Evolutionary conservation across 2,113 vertebrate species (phyloP).

Genomic region (Protobothrops mucrosquamatus): DNA sequence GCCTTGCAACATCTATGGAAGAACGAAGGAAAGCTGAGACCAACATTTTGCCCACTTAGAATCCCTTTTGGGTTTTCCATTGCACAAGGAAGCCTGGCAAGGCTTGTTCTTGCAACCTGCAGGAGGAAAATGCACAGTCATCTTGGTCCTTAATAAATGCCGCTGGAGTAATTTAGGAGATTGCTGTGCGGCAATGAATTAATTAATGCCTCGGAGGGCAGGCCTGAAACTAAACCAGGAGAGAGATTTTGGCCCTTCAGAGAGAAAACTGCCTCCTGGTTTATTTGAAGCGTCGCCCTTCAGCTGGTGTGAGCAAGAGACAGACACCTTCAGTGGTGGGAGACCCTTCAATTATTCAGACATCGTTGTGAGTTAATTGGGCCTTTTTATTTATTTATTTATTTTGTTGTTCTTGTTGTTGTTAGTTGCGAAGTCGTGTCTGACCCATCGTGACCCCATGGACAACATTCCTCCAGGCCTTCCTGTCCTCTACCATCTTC

Average conservation of each 20-base stretch:
- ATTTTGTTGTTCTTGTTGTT: too few species aligned
- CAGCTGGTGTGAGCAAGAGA: not conserved
- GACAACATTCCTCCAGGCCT: too few species aligned
- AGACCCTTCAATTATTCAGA: not conserved
- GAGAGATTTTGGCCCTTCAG: conserved; percentile 28
- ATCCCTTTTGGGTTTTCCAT: not conserved
- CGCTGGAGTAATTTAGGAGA: not conserved
- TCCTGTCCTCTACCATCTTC: too few species aligned
- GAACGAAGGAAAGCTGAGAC: not conserved
- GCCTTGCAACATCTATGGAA: not conserved
- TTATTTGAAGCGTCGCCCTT: not conserved
- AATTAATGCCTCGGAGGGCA: not conserved
- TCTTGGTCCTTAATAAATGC: not conserved
- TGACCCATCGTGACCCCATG: too few species aligned
- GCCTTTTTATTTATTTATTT: too few species aligned
- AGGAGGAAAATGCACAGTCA: not conserved
- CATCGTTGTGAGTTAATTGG: too few species aligned
- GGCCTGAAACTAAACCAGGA: not conserved
- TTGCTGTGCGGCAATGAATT: not conserved
- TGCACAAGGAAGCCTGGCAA: not conserved
- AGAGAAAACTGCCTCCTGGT: conserved; percentile 58
- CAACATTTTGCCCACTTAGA: not conserved
- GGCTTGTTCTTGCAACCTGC: not conserved
- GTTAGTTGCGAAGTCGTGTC: too few species aligned
- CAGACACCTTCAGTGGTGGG: not conserved